These are phyloP conservation scores for Drosophila nikananu DNA, from an alignment of 1,140 invertebrate genomes.

Conservation along the genomic window DNA sequence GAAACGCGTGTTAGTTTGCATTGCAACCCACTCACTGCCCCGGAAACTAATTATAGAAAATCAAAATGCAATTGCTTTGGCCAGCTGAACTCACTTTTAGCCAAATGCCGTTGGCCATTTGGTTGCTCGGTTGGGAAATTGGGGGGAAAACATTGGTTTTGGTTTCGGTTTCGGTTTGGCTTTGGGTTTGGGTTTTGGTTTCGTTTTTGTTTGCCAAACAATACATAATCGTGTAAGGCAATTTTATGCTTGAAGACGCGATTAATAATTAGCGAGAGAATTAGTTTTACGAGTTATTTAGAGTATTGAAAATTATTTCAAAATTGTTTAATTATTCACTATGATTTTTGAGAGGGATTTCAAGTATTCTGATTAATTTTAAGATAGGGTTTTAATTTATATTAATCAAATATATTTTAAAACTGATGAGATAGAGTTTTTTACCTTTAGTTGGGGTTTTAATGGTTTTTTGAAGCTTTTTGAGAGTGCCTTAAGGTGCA, in stretches of 20 bases:
- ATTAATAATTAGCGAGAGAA: neutral
- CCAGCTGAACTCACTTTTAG: slow-evolving; percentile 17
- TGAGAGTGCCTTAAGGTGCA: too few species aligned
- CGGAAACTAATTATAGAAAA: slow-evolving; percentile 46
- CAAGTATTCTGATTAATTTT: neutral
- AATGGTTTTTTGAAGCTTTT: too few species aligned
- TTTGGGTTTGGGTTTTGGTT: neutral
- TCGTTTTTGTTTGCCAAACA: slow-evolving; percentile 5
- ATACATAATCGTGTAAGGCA: slow-evolving; percentile 18
- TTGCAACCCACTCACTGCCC: slow-evolving; percentile 30
- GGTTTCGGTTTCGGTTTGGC: neutral
- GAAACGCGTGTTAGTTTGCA: slow-evolving; percentile 56
- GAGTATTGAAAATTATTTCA: neutral
- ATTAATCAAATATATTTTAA: neutral
- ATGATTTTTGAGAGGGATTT: neutral
- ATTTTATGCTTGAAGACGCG: neutral
- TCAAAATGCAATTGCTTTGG: slow-evolving; percentile 56
- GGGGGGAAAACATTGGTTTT: slow-evolving; percentile 4
- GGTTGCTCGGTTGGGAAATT: slow-evolving; percentile 1
- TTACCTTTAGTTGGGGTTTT: too few species aligned
- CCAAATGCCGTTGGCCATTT: slow-evolving; percentile 23
- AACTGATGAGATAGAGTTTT: rapidly evolving
- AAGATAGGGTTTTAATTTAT: neutral
- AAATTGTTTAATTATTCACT: too few species aligned
- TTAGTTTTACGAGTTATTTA: neutral